Conservation (phyloP, 2,797 vertebrate species). For the Chiloscyllium punctatum region DNA sequence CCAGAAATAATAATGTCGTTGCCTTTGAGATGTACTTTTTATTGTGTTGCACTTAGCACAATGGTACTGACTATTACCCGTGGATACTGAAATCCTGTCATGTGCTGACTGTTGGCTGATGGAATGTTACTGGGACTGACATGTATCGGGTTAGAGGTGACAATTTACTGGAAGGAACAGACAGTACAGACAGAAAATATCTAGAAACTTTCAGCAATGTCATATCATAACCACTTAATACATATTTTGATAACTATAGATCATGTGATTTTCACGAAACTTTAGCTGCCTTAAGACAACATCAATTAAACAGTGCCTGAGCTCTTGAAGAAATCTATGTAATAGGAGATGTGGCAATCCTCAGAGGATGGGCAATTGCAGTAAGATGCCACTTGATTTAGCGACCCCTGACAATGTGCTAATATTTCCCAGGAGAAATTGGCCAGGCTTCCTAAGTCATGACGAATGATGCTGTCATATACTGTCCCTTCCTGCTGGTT, state of each 20-base stretch:
- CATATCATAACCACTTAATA: constrained; percentile 7
- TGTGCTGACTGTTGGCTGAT: neutral
- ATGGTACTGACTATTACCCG: neutral
- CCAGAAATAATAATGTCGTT: neutral
- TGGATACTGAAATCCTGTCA: neutral
- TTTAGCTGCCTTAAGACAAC: constrained; percentile 16
- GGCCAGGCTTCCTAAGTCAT: constrained; percentile 53
- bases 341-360: neutral
- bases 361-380: constrained; percentile 34
- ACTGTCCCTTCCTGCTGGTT: constrained; percentile 56
- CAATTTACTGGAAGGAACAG: neutral
- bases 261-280: constrained; percentile 1
- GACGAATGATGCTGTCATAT: constrained; percentile 61
- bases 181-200: constrained; percentile 17
- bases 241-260: neutral
- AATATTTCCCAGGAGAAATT: constrained; percentile 57
- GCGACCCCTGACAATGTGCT: constrained; percentile 48
- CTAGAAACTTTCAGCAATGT: constrained; percentile 18
- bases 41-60: neutral
- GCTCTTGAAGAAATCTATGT: constrained; percentile 21
- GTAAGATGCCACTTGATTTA: constrained; percentile 34
- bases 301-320: constrained; percentile 28
- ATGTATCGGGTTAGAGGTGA: neutral
- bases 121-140: neutral
- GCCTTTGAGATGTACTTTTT: neutral